Evolutionary conservation across 2,797 vertebrate species (phyloP).

Genomic region (Chloroceryle inda): DNA sequence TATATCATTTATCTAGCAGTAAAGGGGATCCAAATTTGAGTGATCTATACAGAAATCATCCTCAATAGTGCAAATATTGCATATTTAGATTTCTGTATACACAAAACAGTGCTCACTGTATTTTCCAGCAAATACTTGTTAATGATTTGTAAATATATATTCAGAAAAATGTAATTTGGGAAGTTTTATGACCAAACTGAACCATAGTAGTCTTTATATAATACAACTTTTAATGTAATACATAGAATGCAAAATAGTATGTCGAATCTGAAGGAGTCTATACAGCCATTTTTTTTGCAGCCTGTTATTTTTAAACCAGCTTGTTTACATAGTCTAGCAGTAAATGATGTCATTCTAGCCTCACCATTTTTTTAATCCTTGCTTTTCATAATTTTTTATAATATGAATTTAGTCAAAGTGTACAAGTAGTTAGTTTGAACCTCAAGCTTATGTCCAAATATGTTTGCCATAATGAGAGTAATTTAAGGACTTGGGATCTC

Average conservation of each 20-base stretch:
- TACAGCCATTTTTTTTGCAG: not conserved
- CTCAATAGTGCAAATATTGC: not conserved
- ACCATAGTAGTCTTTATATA: not conserved
- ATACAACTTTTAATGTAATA: not conserved
- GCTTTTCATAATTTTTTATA: not conserved
- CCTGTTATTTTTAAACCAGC: not conserved
- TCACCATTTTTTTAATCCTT: not conserved
- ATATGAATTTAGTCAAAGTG: not conserved
- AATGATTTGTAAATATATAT: not conserved
- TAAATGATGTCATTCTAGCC: not conserved
- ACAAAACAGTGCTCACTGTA: not conserved
- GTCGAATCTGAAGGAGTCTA: not conserved
- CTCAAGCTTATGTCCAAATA: not conserved
- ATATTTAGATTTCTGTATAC: not conserved
- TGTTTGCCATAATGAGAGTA: not conserved
- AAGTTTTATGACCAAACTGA: not conserved
- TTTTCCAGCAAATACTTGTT: not conserved
- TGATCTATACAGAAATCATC: not conserved
- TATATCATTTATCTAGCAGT: not conserved
- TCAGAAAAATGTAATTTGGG: not conserved
- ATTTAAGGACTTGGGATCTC: not conserved
- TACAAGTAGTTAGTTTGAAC: not conserved
- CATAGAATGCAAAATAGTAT: not conserved
- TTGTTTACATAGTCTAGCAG: not conserved
- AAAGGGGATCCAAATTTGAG: not conserved